Conservation (phyloP, 2,797 vertebrate species). For the Mergus octosetaceus region DNA sequence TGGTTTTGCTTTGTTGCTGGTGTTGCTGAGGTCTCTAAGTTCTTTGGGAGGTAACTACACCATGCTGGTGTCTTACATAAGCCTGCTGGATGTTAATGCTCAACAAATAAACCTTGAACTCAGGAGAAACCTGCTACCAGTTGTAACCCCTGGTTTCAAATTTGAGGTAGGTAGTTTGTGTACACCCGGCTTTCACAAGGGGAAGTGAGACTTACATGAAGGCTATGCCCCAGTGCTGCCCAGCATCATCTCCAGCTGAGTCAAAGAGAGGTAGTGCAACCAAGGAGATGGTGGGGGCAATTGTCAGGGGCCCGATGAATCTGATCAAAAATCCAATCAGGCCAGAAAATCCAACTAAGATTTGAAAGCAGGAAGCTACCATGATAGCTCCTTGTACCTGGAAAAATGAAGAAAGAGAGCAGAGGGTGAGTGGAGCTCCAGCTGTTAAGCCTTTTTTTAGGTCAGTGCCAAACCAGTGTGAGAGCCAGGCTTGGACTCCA, state of each 20-base stretch:
- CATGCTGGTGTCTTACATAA: background rate
- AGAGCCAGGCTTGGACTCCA: background rate
- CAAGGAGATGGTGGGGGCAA: constrained; percentile 93
- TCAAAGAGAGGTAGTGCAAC: constrained; percentile 92
- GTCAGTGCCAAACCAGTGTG: background rate
- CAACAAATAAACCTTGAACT: background rate
- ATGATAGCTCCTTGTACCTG: constrained; percentile 95
- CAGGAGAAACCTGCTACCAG: background rate
- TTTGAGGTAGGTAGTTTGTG: background rate
- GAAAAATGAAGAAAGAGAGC: background rate
- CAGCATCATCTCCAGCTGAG: constrained; percentile 86
- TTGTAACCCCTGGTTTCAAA: background rate
- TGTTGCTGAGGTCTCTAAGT: background rate
- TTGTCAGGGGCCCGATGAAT: constrained; percentile 95
- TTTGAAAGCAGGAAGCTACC: constrained; percentile 93
- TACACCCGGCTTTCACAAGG: background rate
- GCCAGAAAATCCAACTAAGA: constrained; percentile 93
- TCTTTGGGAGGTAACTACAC: background rate
- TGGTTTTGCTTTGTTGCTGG: background rate
- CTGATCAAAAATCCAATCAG: constrained; percentile 93
- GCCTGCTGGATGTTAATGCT: background rate
- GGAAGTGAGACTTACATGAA: constrained; percentile 81
- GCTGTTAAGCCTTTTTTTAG: background rate
- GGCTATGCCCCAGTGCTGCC: constrained; percentile 93
- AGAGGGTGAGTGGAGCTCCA: background rate